Conservation (phyloP, 2,888 invertebrate genomes). For the Gymnosoma rotundatum region DNA sequence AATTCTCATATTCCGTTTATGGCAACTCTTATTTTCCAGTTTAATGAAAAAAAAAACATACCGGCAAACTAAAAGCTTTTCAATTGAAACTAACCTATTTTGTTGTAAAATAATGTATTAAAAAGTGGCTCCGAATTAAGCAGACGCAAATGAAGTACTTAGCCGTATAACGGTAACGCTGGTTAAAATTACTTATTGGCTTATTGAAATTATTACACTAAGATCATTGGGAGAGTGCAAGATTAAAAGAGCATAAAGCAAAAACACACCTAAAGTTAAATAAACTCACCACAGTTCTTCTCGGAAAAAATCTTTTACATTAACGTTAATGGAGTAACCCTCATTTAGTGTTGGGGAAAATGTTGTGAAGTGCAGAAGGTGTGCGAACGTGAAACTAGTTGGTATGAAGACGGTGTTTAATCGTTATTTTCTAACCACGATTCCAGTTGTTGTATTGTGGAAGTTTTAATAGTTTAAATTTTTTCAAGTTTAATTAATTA, state of each 20-base stretch:
- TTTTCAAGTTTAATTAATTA: slow-evolving; percentile 54
- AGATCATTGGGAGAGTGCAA: too few species aligned
- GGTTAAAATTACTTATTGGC: too few species aligned
- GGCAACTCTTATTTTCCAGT: too few species aligned
- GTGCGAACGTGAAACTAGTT: slow-evolving; percentile 22
- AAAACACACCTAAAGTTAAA: not conserved
- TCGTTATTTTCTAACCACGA: slow-evolving; percentile 57
- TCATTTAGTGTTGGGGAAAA: slow-evolving; percentile 75
- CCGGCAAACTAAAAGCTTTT: too few species aligned
- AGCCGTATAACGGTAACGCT: too few species aligned
- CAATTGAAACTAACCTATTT: too few species aligned
- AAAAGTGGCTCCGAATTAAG: too few species aligned
- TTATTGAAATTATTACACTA: too few species aligned
- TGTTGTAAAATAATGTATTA: too few species aligned
- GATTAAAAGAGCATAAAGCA: slow-evolving; percentile 7
- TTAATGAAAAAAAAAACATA: too few species aligned
- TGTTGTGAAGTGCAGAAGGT: slow-evolving; percentile 76
- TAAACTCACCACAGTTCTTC: slow-evolving; percentile 35
- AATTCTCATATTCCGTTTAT: too few species aligned
- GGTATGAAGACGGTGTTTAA: slow-evolving; percentile 43
- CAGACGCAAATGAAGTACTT: too few species aligned
- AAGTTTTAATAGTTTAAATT: slow-evolving; percentile 23
- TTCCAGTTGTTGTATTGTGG: slow-evolving; percentile 53
- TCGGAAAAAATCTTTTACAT: slow-evolving; percentile 24
- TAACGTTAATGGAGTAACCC: slow-evolving; percentile 41